Percentiles rank a stretch among this genome's conserved stretches.
These are phyloP conservation scores for Cremastinae sp. DNA, from an alignment of 2,888 invertebrate species.

Conservation along the genomic window DNA sequence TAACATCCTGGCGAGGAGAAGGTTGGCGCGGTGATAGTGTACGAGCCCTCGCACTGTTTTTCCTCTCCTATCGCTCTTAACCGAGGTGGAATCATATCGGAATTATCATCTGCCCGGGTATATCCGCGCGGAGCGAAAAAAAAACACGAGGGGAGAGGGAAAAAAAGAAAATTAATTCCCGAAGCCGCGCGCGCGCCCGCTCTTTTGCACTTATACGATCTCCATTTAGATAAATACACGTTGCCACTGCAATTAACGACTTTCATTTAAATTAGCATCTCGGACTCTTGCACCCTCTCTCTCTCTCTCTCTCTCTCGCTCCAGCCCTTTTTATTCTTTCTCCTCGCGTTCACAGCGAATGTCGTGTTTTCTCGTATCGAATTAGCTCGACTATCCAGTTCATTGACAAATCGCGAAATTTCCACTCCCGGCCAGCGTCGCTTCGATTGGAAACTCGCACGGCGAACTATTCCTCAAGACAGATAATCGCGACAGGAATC, in stretches of 20 bases:
- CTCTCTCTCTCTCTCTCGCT: conserved; percentile 28
- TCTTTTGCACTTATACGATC: conserved; percentile 62
- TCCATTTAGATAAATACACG: conserved; percentile 64
- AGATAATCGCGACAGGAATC: too few relatives aligned
- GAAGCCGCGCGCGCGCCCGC: conserved; percentile 41
- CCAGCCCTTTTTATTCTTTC: conserved; percentile 5
- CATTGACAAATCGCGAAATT: too few relatives aligned
- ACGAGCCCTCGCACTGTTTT: conserved; percentile 5
- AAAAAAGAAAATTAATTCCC: conserved; percentile 56
- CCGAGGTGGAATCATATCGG: conserved; percentile 55
- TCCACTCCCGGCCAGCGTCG: too few relatives aligned
- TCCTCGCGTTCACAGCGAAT: conserved; percentile 11
- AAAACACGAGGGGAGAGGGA: conserved; percentile 17
- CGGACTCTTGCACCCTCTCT: conserved; percentile 28
- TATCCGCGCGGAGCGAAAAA: conserved; percentile 56
- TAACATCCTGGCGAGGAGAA: conserved; percentile 39
- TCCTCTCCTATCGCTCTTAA: conserved; percentile 44
- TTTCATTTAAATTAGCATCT: conserved; percentile 63
- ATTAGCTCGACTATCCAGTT: conserved; percentile 32
- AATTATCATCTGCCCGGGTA: conserved; percentile 61
- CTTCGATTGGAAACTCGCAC: too few relatives aligned
- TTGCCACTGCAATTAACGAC: conserved; percentile 64
- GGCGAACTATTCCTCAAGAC: too few relatives aligned
- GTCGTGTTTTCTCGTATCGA: conserved; percentile 49
- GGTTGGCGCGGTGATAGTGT: conserved; percentile 1